Conservation (phyloP, 2,797 vertebrate genomes). For the Anguilla pacifica region DNA sequence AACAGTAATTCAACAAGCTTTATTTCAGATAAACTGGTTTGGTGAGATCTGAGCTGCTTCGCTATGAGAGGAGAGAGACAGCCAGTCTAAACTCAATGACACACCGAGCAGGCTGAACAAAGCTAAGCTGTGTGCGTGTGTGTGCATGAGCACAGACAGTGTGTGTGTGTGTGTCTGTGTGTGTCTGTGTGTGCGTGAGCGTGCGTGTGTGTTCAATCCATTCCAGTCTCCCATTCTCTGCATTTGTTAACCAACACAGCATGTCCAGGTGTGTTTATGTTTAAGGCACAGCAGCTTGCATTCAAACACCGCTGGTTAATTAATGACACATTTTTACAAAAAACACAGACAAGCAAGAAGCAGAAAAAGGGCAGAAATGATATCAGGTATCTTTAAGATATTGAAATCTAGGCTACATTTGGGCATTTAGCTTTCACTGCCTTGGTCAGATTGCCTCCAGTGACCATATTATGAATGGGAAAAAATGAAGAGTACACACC, state of each 20-base stretch:
- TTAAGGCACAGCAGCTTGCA: neutral
- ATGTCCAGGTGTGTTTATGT: neutral
- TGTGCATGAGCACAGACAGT: no score
- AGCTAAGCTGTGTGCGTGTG: no score
- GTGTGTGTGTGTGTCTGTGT: no score
- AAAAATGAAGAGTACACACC: neutral
- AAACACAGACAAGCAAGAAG: neutral
- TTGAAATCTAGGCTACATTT: neutral
- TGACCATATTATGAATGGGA: neutral
- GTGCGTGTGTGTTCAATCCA: neutral
- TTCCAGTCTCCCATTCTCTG: neutral
- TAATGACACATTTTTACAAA: neutral
- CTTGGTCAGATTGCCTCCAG: neutral
- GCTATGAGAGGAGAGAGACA: neutral
- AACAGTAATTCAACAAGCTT: neutral
- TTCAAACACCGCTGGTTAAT: neutral
- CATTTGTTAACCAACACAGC: neutral
- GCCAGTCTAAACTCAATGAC: neutral
- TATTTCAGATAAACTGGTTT: neutral
- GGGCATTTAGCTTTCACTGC: neutral
- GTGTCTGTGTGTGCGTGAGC: no score
- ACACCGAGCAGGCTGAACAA: no score
- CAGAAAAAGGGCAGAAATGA: neutral
- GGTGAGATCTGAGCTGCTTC: neutral
- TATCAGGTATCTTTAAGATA: neutral